phyloP scores from a whole-genome alignment of 1,140 invertebrate species.

The Drosophila leontia region DNA sequence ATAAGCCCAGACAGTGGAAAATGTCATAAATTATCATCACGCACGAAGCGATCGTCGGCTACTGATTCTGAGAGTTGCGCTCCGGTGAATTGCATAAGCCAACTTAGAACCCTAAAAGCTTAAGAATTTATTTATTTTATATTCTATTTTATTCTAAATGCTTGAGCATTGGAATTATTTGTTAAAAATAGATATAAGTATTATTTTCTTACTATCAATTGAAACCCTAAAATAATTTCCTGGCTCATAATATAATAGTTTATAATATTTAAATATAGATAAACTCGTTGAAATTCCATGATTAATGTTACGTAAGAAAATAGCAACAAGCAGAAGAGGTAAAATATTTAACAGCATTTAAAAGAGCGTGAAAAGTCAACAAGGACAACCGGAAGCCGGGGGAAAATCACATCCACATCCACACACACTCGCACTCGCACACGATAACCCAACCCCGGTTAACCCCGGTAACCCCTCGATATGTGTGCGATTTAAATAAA shows the following conservation, averaged over 20 bases:
- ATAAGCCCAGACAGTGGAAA: constrained; percentile 22
- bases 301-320: constrained; percentile 51
- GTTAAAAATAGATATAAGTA: too few relatives aligned
- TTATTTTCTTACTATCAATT: too few relatives aligned
- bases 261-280: background rate
- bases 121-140: background rate
- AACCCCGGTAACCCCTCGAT: constrained; percentile 48
- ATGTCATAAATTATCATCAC: constrained; percentile 73
- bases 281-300: constrained; percentile 31
- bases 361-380: constrained; percentile 85
- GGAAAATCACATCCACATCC: constrained; percentile 42
- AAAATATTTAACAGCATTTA: constrained; percentile 74
- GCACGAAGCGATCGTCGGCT: constrained; percentile 16
- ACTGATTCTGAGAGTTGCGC: constrained; percentile 36
- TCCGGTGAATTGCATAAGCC: constrained; percentile 33
- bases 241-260: background rate
- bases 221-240: background rate
- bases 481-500: constrained; percentile 76
- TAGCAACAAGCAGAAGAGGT: constrained; percentile 24
- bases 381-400: constrained; percentile 43
- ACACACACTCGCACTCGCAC: constrained; percentile 23
- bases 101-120: background rate
- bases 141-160: too few relatives aligned
- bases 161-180: too few relatives aligned
- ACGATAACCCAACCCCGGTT: constrained; percentile 55